phyloP scores from a whole-genome alignment of 2,113 vertebrate genomes.

The Aplodontia rufa region DNA sequence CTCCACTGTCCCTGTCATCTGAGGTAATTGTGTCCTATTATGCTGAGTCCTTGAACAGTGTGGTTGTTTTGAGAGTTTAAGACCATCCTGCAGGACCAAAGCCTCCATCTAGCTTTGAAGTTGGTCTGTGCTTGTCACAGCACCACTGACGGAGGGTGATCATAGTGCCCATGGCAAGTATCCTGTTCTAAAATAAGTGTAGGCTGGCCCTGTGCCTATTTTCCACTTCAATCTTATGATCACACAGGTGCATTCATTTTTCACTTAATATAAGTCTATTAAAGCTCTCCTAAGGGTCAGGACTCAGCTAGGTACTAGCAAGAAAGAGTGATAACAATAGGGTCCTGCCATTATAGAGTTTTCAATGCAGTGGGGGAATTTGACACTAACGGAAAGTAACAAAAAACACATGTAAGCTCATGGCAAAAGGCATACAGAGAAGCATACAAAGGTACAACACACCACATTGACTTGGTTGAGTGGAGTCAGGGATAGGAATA shows the following conservation, averaged over 20 bases:
- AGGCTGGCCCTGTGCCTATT: background rate
- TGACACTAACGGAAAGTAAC: background rate
- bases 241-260: background rate
- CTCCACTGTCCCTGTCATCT: background rate
- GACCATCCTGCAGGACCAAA: background rate
- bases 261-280: background rate
- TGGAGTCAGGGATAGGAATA: too few species aligned
- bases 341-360: background rate
- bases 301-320: background rate
- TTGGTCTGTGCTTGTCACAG: background rate
- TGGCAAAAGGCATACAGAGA: background rate
- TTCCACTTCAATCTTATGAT: background rate
- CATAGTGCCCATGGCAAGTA: background rate
- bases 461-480: too few species aligned
- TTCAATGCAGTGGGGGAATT: background rate
- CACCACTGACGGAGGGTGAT: background rate
- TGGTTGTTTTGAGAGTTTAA: background rate
- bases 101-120: too few species aligned
- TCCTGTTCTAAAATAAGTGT: background rate
- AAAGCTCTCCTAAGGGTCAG: background rate
- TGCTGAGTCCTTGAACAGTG: background rate
- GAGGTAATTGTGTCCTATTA: accelerated
- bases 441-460: background rate
- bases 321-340: background rate
- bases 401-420: background rate